These are phyloP conservation scores for Sarcophaga bullata DNA, from an alignment of 1,140 invertebrate species.

Conservation along the genomic window DNA sequence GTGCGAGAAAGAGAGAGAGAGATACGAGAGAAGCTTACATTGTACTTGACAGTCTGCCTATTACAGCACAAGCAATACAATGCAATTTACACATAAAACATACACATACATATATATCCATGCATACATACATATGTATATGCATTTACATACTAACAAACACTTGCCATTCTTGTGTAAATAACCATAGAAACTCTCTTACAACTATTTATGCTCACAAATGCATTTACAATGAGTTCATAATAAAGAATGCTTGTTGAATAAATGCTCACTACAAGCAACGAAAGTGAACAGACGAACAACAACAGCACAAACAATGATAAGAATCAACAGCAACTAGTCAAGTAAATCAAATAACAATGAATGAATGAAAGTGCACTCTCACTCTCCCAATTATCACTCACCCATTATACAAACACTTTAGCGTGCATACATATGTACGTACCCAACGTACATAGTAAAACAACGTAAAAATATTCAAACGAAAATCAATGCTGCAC, in stretches of 20 bases:
- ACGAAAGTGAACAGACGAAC: neutral
- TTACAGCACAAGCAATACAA: too few species aligned
- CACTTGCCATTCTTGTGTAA: too few species aligned
- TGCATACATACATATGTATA: too few species aligned
- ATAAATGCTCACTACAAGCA: neutral
- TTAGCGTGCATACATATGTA: neutral
- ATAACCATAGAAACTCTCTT: too few species aligned
- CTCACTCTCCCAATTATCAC: neutral
- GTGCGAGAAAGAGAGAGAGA: too few species aligned
- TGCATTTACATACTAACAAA: too few species aligned
- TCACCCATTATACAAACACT: neutral
- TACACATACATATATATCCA: too few species aligned
- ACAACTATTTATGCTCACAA: neutral
- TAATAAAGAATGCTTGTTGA: neutral
- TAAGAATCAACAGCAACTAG: neutral
- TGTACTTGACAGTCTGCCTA: neutral
- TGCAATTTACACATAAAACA: too few species aligned
- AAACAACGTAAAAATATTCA: too few species aligned
- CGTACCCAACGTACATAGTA: neutral
- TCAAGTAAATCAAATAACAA: conserved; percentile 15
- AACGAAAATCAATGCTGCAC: too few species aligned
- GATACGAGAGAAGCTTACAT: neutral
- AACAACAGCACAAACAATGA: neutral
- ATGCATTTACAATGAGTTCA: neutral
- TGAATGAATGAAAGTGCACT: neutral